phyloP scores from a whole-genome alignment of 2,113 vertebrate genomes.

The Bos javanicus region DNA sequence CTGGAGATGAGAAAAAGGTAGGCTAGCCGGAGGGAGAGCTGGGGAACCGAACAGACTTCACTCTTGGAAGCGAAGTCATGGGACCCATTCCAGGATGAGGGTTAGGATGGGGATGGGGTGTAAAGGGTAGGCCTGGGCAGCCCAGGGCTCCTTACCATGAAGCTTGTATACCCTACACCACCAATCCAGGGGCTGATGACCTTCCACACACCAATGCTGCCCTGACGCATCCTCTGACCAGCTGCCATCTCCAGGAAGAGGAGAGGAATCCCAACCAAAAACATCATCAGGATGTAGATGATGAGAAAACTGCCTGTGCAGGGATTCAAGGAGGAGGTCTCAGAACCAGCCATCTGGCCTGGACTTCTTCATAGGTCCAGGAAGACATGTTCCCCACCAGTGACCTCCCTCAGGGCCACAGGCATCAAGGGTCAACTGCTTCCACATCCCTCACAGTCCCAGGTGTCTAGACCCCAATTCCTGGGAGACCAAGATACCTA shows the following conservation, averaged over 20 bases:
- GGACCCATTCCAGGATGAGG: neutral
- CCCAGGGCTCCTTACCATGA: slow-evolving; percentile 78
- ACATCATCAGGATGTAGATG: neutral
- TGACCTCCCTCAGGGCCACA: neutral
- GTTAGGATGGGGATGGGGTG: neutral
- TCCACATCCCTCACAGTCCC: neutral
- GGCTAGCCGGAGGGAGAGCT: neutral
- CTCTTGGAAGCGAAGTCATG: neutral
- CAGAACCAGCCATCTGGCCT: neutral
- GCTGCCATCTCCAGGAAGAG: slow-evolving; percentile 90
- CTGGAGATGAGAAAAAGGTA: neutral
- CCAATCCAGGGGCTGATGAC: slow-evolving; percentile 84
- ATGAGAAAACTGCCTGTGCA: slow-evolving; percentile 17
- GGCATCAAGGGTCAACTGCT: neutral
- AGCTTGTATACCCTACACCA: slow-evolving; percentile 90
- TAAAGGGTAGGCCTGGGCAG: neutral
- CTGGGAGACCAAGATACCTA: neutral
- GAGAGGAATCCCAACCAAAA: slow-evolving; percentile 84
- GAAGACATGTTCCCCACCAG: neutral
- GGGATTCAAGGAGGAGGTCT: neutral
- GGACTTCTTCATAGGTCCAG: neutral
- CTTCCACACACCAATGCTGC: slow-evolving; percentile 90
- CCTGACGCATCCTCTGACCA: slow-evolving; percentile 86
- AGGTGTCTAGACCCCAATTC: neutral
- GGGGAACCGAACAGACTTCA: neutral